Evolutionary conservation across 2,888 invertebrate species (phyloP), one percentile per base, ranked within the genome.

Genomic region (Sabatieria punctata): DNA sequence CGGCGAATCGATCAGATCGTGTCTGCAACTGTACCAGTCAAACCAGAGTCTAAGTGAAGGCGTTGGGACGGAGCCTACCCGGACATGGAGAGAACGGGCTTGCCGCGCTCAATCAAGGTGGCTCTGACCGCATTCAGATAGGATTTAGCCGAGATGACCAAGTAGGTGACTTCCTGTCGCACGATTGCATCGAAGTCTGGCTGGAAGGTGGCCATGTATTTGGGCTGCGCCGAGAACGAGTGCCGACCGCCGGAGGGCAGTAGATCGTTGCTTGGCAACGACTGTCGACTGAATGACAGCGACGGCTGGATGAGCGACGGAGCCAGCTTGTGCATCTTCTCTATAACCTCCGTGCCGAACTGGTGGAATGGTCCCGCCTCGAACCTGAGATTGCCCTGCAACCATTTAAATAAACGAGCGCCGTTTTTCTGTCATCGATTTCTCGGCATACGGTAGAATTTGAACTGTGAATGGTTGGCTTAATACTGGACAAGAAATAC

Each of bases 301-400:
- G n/a, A n/a, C n/a, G n/a, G n/a, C n/a, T n/a, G n/a, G n/a, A n/a
- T n/a, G n/a, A n/a, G n/a, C n/a, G n/a, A 97, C 30, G 30, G 8
- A 30, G 41, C 40, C 24, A 46, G 1, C 3, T 40, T 36, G 4
- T 15, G 4, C 41, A 53, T 45, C 36, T 47, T 51, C 37, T 48
- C 48, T 2, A 60, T 51, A 24, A 60, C 51, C 27, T 43, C 66
- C 72, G 73, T 78, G 2, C 85, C 85, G 68, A 93, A 97, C 71
- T 82, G 88, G 0, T 86, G 85, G 72, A 97, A 97, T 22, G 95
- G 89, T 0, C 95, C 95, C 49, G 85, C 85, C 64, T 93, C 91
- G 68, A 93, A 97, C 46, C 82, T 75, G 57, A 93, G 75, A 66
- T 80, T 82, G n/a, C n/a, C n/a, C n/a, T n/a, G n/a, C n/a, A n/a